Base-by-base conservation (phyloP, 2,113 vertebrate genomes). In the Cryptotis parvus region DNA sequence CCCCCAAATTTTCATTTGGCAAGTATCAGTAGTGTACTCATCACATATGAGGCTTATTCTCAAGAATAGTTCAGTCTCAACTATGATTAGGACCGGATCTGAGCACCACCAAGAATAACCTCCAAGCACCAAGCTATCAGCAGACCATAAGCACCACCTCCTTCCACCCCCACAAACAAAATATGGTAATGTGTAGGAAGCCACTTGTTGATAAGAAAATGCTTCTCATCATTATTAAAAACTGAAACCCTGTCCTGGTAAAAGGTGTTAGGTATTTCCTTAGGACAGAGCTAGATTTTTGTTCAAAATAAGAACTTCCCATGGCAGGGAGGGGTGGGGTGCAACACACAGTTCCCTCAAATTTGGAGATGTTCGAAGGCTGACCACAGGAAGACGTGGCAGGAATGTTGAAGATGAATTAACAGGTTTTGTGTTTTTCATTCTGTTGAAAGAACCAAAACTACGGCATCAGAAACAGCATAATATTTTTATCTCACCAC, bases 181-280 rank as follows among this genome's bases (percentile, higher is more conserved):
- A 89, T 58, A 72, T 70, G 43, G 43, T 81, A 12, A 75, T 27
- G 22, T 55, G 55, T 0, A 1, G 0, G 29, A 83, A 76, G 63
- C 37, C 39, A 37, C 29, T 58, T 66, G 83, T 68, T 75, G 24
- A 11, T 2, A 4, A 73, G 45, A 2, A 88, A 70, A 52, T 66
- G 33, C 16, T 86, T 69, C 35, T 18, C 29, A 33, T 39, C 12
- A 0, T 43, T 87, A 74, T 81, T 80, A 84, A 84, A 91, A 74
- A 2, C 0, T 5, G 41, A 87, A 93, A 68, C 5, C 49, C 39
- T 78, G 55, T 75, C 15, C 29, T 27, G 15, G 9, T 63, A 69
- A 86, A 73, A 76, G 41, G 4, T 14, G 79, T 89, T 43, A 41
- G 15, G 37, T 69, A 70, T 31, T 15, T 55, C 86, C 31, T 39